A percentile compares a stretch with the other conserved stretches of the same genome.
Conservation (phyloP, 2,113 vertebrate genomes). For the Rutilus rutilus region DNA sequence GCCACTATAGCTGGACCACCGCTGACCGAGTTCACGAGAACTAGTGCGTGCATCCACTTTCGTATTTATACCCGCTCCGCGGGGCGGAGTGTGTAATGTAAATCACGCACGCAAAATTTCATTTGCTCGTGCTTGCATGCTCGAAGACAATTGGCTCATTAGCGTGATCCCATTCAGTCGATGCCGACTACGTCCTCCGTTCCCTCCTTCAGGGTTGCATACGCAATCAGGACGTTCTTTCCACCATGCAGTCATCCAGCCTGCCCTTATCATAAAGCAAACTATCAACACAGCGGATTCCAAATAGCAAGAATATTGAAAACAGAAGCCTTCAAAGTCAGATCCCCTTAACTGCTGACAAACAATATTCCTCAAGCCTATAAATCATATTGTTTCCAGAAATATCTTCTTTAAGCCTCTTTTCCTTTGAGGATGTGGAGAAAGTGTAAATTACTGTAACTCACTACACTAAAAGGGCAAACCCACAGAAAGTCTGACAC, state of each 20-base stretch:
- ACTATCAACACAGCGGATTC: neutral
- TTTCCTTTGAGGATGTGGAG: neutral
- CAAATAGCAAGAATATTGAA: neutral
- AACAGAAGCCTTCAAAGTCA: conserved; percentile 21
- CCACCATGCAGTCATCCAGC: neutral
- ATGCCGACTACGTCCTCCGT: no score
- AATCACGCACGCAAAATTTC: no score
- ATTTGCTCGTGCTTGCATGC: no score
- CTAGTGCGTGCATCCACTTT: no score
- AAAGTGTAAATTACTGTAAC: conserved; percentile 19
- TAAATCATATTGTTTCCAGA: conserved; percentile 14
- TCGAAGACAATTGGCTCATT: no score
- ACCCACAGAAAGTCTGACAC: neutral
- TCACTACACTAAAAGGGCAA: conserved; percentile 10
- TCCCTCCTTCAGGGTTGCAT: no score
- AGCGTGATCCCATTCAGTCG: no score
- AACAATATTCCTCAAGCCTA: conserved; percentile 12
- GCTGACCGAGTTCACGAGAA: no score
- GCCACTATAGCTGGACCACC: no score
- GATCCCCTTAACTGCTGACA: conserved; percentile 4
- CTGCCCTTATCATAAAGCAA: conserved; percentile 20
- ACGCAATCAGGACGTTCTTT: no score
- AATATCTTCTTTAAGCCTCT: neutral
- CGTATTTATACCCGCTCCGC: no score
- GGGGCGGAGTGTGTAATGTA: no score